Evolutionary conservation across 2,888 invertebrate species (phyloP).

Genomic region (Aporophyla lueneburgensis): DNA sequence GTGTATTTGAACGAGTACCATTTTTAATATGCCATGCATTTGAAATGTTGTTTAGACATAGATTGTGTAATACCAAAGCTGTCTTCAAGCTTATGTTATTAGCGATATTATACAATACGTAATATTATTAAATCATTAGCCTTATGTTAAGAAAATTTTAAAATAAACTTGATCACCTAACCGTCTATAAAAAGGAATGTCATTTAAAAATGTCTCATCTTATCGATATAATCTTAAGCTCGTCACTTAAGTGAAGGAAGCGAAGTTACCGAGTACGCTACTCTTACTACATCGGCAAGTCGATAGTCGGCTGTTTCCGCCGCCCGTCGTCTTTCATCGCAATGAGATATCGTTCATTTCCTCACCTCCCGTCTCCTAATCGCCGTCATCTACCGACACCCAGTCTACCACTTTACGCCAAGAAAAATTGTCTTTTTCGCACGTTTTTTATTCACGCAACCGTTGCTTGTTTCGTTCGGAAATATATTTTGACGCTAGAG

Average conservation of each 20-base stretch:
- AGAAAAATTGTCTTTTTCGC: slow-evolving; percentile 55
- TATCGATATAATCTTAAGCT: slow-evolving; percentile 48
- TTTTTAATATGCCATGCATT: slow-evolving; percentile 48
- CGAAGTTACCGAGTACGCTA: slow-evolving; percentile 63
- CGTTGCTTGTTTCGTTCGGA: slow-evolving; percentile 67
- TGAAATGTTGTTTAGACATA: slow-evolving; percentile 31
- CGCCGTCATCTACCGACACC: slow-evolving; percentile 64
- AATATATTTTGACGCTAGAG: slow-evolving; percentile 62
- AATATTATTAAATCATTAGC: not conserved
- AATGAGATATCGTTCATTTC: slow-evolving; percentile 74
- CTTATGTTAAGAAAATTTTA: no score
- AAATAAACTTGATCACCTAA: not conserved
- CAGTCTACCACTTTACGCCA: slow-evolving; percentile 57
- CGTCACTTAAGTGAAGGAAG: slow-evolving; percentile 58
- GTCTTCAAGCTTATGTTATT: slow-evolving; percentile 8
- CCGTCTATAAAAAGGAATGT: slow-evolving; percentile 14
- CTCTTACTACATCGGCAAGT: slow-evolving; percentile 60
- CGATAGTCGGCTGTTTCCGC: slow-evolving; percentile 70
- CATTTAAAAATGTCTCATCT: slow-evolving; percentile 33
- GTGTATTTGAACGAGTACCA: slow-evolving; percentile 35
- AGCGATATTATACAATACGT: not conserved
- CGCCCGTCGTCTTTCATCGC: slow-evolving; percentile 63
- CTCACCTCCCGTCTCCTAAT: slow-evolving; percentile 67
- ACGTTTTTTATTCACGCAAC: slow-evolving; percentile 40
- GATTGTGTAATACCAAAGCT: slow-evolving; percentile 9